These are phyloP conservation scores for Myotis planiceps DNA, from an alignment of 2,797 vertebrate species.

Conservation along the genomic window DNA sequence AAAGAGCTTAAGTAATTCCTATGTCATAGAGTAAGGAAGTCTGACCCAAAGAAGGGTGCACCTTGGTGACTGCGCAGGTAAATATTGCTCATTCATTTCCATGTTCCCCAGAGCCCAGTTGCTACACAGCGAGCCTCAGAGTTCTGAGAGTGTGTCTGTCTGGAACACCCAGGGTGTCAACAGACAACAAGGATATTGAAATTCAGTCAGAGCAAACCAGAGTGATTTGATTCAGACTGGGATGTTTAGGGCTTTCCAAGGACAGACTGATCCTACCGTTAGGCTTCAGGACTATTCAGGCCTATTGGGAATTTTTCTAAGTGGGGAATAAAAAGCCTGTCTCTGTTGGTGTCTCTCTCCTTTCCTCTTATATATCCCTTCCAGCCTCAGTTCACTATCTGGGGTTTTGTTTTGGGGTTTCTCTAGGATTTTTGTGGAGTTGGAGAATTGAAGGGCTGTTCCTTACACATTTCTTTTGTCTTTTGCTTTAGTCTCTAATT, in stretches of 20 bases:
- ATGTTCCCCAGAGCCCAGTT: neutral
- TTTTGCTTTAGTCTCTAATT: neutral
- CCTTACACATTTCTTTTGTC: neutral
- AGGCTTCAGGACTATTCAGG: neutral
- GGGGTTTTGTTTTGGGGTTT: neutral
- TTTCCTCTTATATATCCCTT: neutral
- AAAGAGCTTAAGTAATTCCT: constrained; percentile 44
- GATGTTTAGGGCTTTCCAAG: neutral
- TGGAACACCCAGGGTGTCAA: neutral
- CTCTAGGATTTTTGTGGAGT: neutral
- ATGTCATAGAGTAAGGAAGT: neutral
- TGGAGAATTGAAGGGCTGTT: neutral
- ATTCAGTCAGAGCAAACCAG: neutral
- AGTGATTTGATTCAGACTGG: neutral
- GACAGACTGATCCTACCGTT: neutral
- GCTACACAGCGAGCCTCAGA: neutral
- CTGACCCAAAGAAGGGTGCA: neutral
- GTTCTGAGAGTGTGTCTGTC: neutral
- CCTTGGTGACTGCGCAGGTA: neutral
- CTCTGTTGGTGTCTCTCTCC: neutral
- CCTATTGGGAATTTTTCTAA: constrained; percentile 10
- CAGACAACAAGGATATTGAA: neutral
- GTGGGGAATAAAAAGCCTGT: neutral
- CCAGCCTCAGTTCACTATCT: neutral
- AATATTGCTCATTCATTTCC: neutral